These are phyloP conservation scores for Ceramica pisi DNA, from an alignment of 2,888 invertebrate genomes.

Conservation along the genomic window DNA sequence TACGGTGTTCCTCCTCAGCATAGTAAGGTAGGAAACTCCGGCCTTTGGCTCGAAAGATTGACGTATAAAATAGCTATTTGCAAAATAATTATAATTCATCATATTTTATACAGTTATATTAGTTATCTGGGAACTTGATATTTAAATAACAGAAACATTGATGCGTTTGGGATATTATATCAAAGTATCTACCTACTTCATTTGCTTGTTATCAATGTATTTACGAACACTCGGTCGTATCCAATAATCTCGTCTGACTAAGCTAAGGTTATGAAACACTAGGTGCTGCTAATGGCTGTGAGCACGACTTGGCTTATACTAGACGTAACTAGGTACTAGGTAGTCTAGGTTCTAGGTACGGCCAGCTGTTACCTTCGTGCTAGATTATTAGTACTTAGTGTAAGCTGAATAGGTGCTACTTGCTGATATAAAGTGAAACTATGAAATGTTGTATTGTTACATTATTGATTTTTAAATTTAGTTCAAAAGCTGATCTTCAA, in stretches of 20 bases:
- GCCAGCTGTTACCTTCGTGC: constrained; percentile 51
- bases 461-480: neutral
- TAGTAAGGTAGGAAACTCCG: no score
- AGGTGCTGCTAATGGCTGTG: constrained; percentile 45
- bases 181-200: constrained; percentile 22
- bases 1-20: no score
- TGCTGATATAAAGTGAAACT: neutral
- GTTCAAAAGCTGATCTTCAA: neutral
- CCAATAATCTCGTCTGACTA: constrained; percentile 57
- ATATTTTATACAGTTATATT: no score
- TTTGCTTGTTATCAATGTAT: constrained; percentile 45
- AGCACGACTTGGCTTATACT: constrained; percentile 41
- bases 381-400: constrained; percentile 37
- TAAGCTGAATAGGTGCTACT: constrained; percentile 5
- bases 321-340: constrained; percentile 27
- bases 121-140: no score
- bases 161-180: neutral
- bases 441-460: neutral
- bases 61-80: no score
- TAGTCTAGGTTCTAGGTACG: constrained; percentile 38
- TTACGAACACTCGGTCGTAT: constrained; percentile 43
- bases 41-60: no score
- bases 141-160: neutral
- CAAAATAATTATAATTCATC: no score
- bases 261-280: constrained; percentile 61